These are phyloP conservation scores for Helicoverpa zea DNA, from an alignment of 1,140 invertebrate species.

Conservation along the genomic window DNA sequence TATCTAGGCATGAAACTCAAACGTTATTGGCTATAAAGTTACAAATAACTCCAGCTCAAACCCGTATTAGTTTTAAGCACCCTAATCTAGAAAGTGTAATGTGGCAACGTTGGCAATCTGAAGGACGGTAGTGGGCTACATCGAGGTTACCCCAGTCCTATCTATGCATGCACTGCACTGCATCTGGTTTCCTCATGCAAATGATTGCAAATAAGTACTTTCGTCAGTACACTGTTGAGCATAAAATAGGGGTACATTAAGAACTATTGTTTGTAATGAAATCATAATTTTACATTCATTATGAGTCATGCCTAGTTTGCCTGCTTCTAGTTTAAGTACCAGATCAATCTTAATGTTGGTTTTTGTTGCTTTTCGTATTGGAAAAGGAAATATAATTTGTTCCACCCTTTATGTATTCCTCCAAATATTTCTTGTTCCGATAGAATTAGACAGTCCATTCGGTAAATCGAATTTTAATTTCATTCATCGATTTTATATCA, in stretches of 20 bases:
- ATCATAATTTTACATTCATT: slow-evolving; percentile 2
- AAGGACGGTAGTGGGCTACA: slow-evolving; percentile 48
- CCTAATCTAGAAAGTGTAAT: slow-evolving; percentile 65
- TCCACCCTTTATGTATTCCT: not conserved
- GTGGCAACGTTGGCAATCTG: slow-evolving; percentile 55
- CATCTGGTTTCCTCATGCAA: slow-evolving; percentile 79
- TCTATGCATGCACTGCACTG: slow-evolving; percentile 63
- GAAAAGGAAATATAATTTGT: not conserved
- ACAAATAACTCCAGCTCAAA: not conserved
- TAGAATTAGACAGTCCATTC: too few relatives aligned
- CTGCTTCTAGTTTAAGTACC: not conserved
- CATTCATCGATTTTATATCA: too few relatives aligned
- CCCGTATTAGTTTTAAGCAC: slow-evolving; percentile 30
- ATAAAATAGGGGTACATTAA: not conserved
- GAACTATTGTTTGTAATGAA: slow-evolving; percentile 25
- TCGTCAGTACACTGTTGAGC: slow-evolving; percentile 50
- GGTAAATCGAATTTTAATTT: too few relatives aligned
- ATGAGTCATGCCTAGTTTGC: not conserved
- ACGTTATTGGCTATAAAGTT: not conserved
- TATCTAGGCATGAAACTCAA: too few relatives aligned
- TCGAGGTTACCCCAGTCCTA: slow-evolving; percentile 63
- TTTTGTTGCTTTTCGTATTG: not conserved
- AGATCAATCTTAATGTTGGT: too few relatives aligned
- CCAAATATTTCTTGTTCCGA: not conserved
- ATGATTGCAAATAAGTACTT: slow-evolving; percentile 74